Base-by-base conservation (phyloP, 2,888 invertebrate genomes). In the Platycheirus albimanus region DNA sequence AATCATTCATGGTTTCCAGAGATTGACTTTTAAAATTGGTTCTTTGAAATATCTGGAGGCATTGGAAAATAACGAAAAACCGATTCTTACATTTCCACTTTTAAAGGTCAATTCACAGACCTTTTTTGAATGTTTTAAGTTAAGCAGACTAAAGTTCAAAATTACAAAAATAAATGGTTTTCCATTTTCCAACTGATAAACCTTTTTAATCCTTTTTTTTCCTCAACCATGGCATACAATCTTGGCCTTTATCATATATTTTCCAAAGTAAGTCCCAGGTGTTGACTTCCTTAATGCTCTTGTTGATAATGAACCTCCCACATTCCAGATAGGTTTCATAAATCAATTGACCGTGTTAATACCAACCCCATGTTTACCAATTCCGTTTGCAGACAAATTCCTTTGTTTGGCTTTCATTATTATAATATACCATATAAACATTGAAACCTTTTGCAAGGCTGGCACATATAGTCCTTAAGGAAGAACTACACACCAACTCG, bases 331-430 rank as follows among this genome's bases (percentile, higher is more conserved):
- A 30, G 63, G 17, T 63, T 47, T 20, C 52, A 69, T 45, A 63
- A 36, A 76, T 69, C 54, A 33, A 78, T 71, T 43, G 20, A 58
- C 77, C 58, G 51, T 72, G 54, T 69, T 79, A 67, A 72, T 69
- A 8, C 67, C 61, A 56, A 4, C 5, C 8, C 30, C 15, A 24
- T 58, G 15, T 72, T 74, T 61, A 54, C 61, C 61, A 41, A 30
- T 61, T 58, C 72, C 51, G 52, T 79, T 67, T 54, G 43, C 52
- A 47, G 52, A 5, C 11, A 52, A 8, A 63, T 47, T 49, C 79
- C 56, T 56, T 80, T 80, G 75, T 80, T 80, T 56, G 69, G 24
- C 51, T 64, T 4, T 56, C 63, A 51, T 75, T 80, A 51, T 56
- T 24, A 41, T 69, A 63, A 51, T 4, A 24, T 24, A 24, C 20